These are phyloP conservation scores for Polia nebulosa DNA, from an alignment of 2,888 invertebrate species.

Conservation along the genomic window DNA sequence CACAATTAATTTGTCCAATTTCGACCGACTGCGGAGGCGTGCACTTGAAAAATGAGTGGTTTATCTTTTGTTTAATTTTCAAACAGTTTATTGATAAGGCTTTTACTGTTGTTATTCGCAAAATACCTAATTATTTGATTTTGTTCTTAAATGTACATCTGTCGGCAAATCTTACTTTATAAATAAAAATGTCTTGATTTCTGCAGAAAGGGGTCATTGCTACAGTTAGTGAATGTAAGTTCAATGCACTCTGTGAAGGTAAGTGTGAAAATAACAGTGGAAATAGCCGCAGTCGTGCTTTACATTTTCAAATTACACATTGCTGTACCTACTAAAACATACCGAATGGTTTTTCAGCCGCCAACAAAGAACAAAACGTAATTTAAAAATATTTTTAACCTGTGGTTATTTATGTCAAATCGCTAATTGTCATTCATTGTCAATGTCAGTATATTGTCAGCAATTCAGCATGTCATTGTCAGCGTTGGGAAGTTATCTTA, in stretches of 20 bases:
- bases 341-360: background rate
- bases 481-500: constrained; percentile 13
- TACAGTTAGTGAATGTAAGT: background rate
- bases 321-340: background rate
- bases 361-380: background rate
- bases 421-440: background rate
- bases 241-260: too few relatives aligned
- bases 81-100: constrained; percentile 43
- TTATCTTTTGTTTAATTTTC: constrained; percentile 47
- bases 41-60: constrained; percentile 36
- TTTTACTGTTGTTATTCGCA: background rate
- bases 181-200: background rate
- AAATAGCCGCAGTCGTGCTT: background rate
- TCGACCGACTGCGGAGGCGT: constrained; percentile 33
- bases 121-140: constrained; percentile 4
- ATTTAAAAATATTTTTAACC: background rate
- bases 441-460: constrained; percentile 2
- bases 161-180: background rate
- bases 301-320: background rate
- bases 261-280: background rate
- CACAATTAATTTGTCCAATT: constrained; percentile 14
- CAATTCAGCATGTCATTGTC: too few relatives aligned
- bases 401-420: constrained; percentile 3
- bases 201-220: too few relatives aligned
- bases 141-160: background rate